A percentile compares a stretch with the other conserved stretches of the same genome.
Evolutionary conservation across 2,797 vertebrate genomes (phyloP).

Genomic region (Tadarida brasiliensis): DNA sequence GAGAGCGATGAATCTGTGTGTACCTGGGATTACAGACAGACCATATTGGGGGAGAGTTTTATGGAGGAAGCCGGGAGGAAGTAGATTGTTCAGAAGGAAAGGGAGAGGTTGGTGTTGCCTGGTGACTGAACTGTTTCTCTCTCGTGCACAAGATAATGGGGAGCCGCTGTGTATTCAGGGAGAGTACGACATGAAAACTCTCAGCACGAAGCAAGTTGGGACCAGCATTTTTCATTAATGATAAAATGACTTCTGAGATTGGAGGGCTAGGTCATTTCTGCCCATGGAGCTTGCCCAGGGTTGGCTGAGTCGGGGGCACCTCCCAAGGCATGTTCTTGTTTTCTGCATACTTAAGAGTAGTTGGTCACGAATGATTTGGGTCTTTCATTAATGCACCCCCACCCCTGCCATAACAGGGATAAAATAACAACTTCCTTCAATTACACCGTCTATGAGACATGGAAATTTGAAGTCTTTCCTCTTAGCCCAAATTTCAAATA

Average conservation of each 20-base stretch:
- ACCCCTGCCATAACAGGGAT: not conserved
- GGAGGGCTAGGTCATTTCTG: not conserved
- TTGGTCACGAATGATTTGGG: constrained; percentile 2
- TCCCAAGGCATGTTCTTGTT: not conserved
- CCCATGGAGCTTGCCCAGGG: not conserved
- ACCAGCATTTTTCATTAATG: constrained; percentile 43
- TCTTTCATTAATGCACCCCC: constrained; percentile 28
- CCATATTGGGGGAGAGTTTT: constrained; percentile 9
- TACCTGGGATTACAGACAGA: not conserved
- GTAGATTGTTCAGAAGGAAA: not conserved
- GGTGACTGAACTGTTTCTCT: not conserved
- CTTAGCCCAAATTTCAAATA: constrained; percentile 61
- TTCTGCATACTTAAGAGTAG: not conserved
- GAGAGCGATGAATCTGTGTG: not conserved
- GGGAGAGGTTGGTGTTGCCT: not conserved
- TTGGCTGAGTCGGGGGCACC: not conserved
- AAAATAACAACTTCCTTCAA: constrained; percentile 50
- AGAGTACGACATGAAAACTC: constrained; percentile 56
- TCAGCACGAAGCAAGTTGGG: constrained; percentile 34
- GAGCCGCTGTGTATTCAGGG: not conserved
- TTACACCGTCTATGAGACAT: not conserved
- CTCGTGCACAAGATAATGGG: not conserved
- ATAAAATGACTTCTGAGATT: constrained; percentile 58
- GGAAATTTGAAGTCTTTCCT: constrained; percentile 55
- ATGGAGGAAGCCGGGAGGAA: not conserved